Conservation (phyloP, 2,113 vertebrate species). For the Rhagologus leucostigma region DNA sequence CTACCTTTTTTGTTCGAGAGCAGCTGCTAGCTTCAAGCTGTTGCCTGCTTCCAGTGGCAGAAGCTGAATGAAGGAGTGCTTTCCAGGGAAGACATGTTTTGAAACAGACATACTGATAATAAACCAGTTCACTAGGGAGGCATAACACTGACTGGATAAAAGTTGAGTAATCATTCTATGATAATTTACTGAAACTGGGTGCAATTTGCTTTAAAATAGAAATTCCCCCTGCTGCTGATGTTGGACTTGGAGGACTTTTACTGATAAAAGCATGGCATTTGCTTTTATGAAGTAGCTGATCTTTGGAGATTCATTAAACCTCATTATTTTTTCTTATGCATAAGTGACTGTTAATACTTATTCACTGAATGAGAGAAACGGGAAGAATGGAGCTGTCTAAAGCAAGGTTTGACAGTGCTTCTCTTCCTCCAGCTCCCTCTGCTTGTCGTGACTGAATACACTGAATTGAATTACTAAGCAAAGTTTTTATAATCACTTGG, state of each 20-base stretch:
- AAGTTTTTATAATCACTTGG: neutral
- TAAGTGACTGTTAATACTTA: conserved; percentile 30
- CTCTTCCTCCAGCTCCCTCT: neutral
- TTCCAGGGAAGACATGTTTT: conserved; percentile 70
- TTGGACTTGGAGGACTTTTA: conserved; percentile 37
- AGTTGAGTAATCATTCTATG: conserved; percentile 51
- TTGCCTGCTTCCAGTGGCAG: conserved; percentile 50
- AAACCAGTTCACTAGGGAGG: conserved; percentile 43
- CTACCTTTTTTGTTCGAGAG: conserved; percentile 71
- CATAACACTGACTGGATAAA: conserved; percentile 63
- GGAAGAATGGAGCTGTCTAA: neutral
- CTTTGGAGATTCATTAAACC: conserved; percentile 49
- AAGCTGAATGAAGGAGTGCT: conserved; percentile 57
- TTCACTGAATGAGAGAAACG: neutral
- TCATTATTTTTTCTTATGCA: conserved; percentile 37
- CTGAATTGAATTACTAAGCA: neutral
- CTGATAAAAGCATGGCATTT: conserved; percentile 18
- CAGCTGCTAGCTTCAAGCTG: conserved; percentile 74
- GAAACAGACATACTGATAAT: conserved; percentile 60
- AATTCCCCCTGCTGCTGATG: conserved; percentile 20
- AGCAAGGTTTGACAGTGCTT: neutral
- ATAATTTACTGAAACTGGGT: conserved; percentile 60
- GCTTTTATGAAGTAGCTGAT: conserved; percentile 40
- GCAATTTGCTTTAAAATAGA: conserved; percentile 58
- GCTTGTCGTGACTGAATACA: neutral